Percentiles rank a stretch among this genome's conserved stretches.
Conservation (phyloP, 2,113 vertebrate genomes). For the Oophaga pumilio region DNA sequence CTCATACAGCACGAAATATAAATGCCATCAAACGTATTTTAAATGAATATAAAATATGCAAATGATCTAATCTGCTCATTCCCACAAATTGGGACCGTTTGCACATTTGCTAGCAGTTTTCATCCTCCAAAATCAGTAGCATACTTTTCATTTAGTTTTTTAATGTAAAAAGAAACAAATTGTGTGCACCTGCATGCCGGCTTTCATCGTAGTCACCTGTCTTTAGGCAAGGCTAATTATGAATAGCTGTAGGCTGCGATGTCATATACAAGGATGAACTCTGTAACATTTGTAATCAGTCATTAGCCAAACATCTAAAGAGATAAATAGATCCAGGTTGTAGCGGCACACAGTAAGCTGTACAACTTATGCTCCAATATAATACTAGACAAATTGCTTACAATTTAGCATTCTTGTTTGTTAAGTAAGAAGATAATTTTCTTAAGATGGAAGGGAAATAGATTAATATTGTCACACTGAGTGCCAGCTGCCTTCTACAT, state of each 20-base stretch:
- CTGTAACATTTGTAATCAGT: not conserved
- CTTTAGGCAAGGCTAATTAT: not conserved
- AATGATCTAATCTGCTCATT: slow-evolving; percentile 18
- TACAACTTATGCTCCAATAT: not conserved
- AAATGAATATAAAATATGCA: slow-evolving; percentile 9
- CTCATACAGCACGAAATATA: not conserved
- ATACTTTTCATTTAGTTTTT: not conserved
- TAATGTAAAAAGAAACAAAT: not conserved
- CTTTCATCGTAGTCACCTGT: not conserved
- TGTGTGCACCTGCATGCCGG: not conserved
- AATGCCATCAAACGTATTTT: not conserved
- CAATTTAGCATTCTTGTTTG: not conserved
- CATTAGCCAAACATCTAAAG: no score
- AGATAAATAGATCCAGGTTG: not conserved
- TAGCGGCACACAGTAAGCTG: not conserved
- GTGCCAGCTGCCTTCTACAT: no score
- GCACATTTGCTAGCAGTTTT: not conserved
- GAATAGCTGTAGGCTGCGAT: not conserved
- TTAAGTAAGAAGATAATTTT: not conserved
- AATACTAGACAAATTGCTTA: not conserved
- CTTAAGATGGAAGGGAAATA: no score
- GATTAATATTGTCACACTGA: no score
- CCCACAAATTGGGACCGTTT: not conserved
- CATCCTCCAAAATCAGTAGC: not conserved
- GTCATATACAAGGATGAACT: not conserved